Conservation (phyloP, 2,888 invertebrate genomes). For the Morpho helenor region DNA sequence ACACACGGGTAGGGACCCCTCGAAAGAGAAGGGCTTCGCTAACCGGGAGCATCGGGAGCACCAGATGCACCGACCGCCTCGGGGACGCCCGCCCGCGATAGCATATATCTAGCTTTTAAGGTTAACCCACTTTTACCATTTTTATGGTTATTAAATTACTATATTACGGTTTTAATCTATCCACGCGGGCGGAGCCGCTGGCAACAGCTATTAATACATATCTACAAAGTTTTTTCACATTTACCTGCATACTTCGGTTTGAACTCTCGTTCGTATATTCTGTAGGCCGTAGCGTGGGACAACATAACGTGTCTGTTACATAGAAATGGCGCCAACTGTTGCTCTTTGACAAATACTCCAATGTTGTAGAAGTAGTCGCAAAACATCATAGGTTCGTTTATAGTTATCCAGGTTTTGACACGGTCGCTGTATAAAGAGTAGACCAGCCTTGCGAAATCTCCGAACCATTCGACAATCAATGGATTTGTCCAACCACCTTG, state of each 20-base stretch:
- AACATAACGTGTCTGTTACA: slow-evolving; percentile 82
- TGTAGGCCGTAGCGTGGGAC: slow-evolving; percentile 82
- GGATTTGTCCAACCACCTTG: slow-evolving; percentile 82
- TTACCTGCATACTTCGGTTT: slow-evolving; percentile 65
- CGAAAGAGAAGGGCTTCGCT: too few species aligned
- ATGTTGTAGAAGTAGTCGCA: slow-evolving; percentile 57
- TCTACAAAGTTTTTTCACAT: slow-evolving; percentile 3
- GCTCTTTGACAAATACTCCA: slow-evolving; percentile 41
- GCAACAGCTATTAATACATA: too few species aligned
- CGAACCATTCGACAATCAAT: slow-evolving; percentile 78
- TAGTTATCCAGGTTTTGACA: slow-evolving; percentile 82
- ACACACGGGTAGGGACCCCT: too few species aligned
- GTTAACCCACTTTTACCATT: too few species aligned
- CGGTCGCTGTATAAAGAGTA: slow-evolving; percentile 77
- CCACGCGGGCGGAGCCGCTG: too few species aligned
- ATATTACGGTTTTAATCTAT: too few species aligned
- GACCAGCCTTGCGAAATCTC: slow-evolving; percentile 76
- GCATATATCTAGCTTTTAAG: too few species aligned
- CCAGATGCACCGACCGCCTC: too few species aligned
- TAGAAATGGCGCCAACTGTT: slow-evolving; percentile 72
- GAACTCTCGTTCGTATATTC: slow-evolving; percentile 76
- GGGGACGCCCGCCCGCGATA: too few species aligned
- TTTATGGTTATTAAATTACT: too few species aligned
- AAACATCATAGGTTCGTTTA: slow-evolving; percentile 81
- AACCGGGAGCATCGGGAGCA: too few species aligned